These are phyloP conservation scores for Nesogale talazaci DNA, from an alignment of 2,113 vertebrate genomes.

Conservation along the genomic window DNA sequence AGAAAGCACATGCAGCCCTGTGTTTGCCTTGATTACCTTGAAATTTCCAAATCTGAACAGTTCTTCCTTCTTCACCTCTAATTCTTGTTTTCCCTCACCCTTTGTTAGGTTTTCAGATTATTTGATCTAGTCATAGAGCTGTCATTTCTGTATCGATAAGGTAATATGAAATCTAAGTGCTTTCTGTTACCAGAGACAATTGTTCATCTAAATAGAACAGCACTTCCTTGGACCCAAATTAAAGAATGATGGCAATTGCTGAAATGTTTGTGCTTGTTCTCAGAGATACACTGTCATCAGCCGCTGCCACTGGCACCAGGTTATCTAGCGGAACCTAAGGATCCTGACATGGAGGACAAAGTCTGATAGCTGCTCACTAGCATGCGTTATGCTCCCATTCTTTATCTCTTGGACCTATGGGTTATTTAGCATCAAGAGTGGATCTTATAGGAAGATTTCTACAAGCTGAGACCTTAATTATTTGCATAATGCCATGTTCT, in stretches of 20 bases:
- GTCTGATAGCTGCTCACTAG: neutral
- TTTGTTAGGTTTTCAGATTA: neutral
- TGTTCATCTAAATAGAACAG: neutral
- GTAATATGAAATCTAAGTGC: neutral
- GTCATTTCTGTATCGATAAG: neutral
- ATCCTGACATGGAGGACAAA: neutral
- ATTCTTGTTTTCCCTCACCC: neutral
- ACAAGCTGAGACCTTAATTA: neutral
- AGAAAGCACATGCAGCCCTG: too few species aligned
- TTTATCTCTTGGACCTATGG: neutral
- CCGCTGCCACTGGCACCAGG: neutral
- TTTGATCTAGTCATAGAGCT: neutral
- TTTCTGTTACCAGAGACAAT: neutral
- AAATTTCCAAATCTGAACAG: neutral
- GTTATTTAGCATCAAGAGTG: neutral
- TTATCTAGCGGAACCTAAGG: neutral
- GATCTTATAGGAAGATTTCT: neutral
- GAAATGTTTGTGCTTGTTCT: neutral
- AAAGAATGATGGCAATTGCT: neutral
- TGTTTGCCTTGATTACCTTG: too few species aligned
- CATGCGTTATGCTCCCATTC: neutral
- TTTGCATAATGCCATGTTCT: too few species aligned
- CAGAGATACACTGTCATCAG: neutral
- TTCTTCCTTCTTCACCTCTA: neutral
- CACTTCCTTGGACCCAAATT: neutral